Evolutionary conservation across 2,113 vertebrate species (phyloP), one percentile per base, ranked within the genome.

Genomic region (Malurus melanocephalus): DNA sequence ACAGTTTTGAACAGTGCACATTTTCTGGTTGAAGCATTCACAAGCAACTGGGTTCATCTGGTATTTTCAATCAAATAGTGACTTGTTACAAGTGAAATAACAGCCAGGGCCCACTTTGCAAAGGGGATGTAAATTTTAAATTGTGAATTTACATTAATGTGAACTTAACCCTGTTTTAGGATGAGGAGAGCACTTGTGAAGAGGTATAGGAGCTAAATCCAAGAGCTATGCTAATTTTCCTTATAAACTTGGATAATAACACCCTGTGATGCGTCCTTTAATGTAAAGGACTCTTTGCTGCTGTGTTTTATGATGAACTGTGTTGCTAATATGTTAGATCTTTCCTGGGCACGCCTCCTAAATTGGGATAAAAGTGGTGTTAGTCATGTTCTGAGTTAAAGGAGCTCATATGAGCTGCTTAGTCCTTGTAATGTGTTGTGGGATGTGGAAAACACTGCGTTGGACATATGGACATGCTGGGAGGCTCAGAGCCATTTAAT

Each of bases 271-370:
- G 42, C 38, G 83, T 74, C 13, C 30, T 55, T 80, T 87, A 51
- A 48, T 11, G 6, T 16, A 28, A 71, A 74, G 45, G n/a, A 68
- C 74, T 86, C 61, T 52, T 52, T 61, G 66, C 42, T 84, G 40
- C 23, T 87, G 65, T 7, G 1, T 86, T 94, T 94, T 80, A 67
- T 2, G 4, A 8, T 67, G 74, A 86, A 43, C 45, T 46, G 5
- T 73, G 60, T 17, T 80, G 64, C 59, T 84, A 49, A 48, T 73
- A 12, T 20, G 69, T 68, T 72, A 61, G 45, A n/a, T 79, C 66
- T 88, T 72, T 79, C 51, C 69, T 76, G 74, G 78, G 28, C 78
- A 87, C 71, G 20, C 87, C 89, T 65, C n/a, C 53, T 73, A 61
- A 88, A 57, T 16, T 74, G 65, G 60, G 16, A 15, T 59, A 49